Evolutionary conservation across 2,113 vertebrate genomes (phyloP).

Genomic region (Psammodynastes pulverulentus): DNA sequence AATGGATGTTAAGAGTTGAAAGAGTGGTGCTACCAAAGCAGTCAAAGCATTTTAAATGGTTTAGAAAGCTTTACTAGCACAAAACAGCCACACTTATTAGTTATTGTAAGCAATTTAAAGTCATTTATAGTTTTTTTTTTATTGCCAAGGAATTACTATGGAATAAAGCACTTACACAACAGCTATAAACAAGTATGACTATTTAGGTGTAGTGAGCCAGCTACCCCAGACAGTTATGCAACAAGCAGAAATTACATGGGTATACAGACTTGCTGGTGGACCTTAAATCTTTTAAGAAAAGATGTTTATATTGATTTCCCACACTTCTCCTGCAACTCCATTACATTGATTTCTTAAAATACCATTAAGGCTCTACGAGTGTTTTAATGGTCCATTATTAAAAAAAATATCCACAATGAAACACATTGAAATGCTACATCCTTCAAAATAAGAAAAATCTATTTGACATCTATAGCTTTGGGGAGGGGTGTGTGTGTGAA

Average conservation of each 20-base stretch:
- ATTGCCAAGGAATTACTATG: not conserved
- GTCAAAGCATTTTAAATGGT: not conserved
- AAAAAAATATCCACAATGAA: not conserved
- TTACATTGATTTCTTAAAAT: not conserved
- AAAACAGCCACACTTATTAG: not conserved
- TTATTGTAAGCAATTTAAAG: constrained; percentile 14
- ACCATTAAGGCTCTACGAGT: not conserved
- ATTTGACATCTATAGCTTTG: not conserved
- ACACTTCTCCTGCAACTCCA: not conserved
- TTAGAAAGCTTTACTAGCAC: not conserved
- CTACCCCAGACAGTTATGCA: not conserved
- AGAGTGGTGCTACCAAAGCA: too few species aligned
- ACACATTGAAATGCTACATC: not conserved
- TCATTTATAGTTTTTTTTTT: not conserved
- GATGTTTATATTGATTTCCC: not conserved
- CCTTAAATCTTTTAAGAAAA: not conserved
- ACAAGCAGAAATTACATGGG: not conserved
- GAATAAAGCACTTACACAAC: constrained; percentile 5
- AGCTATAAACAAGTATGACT: not conserved
- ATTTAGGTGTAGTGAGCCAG: not conserved
- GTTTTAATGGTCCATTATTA: not conserved
- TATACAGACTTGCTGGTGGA: not conserved
- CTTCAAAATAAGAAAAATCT: not conserved
- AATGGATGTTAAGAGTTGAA: not conserved
- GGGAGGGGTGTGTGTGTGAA: not conserved